Evolutionary conservation across 2,888 invertebrate genomes (phyloP), one percentile per base, ranked within the genome.

Genomic region (Leptinotarsa juncta): DNA sequence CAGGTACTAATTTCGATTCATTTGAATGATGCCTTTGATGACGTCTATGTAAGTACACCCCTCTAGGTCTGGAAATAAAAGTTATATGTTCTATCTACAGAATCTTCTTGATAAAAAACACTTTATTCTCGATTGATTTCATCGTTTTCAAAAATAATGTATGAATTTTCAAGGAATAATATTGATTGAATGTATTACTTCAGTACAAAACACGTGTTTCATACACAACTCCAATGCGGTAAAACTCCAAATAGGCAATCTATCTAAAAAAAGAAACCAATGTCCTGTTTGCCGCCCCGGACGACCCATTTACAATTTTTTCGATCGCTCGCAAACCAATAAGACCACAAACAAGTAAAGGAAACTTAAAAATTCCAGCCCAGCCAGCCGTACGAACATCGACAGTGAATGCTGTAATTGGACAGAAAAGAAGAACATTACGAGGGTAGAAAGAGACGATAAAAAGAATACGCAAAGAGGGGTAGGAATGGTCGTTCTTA

Each of bases 401-500:
- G 60, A 69, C 57, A 60, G 57, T 69, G 57, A 57, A 68, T 75
- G 78, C 75, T 73, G 75, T 78, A 82, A 82, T 82, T 82, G 82
- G 82, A 82, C 80, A 79, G 82, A 81, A 81, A 82, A 81, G 81
- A 82, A 81, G 79, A 71, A 72, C 77, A 71, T 72, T 76, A 73
- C 70, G 69, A 74, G 78, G 76, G 75, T 73, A 79, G 79, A 81
- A 78, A 82, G 81, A 81, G 81, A 81, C 74, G 60, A 69, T 67
- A 70, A 76, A 79, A 77, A 79, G 76, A 73, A 73, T 66, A 67
- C 66, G 32, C 75, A 79, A 81, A 81, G 82, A 81, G 83, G 82
- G 82, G 81, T 77, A 74, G 80, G 78, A 80, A 81, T 81, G 77
- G 77, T 75, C 77, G 82, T 81, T 81, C 81, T 83, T 81, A 84